Base-by-base conservation (phyloP, 2,113 vertebrate species). In the Apistogramma diplotaenia region DNA sequence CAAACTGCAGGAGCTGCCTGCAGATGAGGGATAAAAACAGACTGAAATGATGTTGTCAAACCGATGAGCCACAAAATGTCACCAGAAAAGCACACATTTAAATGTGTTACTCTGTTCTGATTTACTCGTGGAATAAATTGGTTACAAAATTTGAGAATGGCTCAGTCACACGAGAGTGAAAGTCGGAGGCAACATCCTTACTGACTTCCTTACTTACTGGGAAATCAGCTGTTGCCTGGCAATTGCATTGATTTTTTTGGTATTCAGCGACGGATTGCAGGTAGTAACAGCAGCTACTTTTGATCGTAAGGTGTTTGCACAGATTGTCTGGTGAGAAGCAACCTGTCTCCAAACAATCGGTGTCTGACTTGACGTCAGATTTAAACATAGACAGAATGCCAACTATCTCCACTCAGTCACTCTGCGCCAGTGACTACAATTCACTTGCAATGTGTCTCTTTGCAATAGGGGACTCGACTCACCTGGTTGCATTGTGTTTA, bases 1-100 rank as follows among this genome's bases (percentile, higher is more conserved):
- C 78, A 76, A 61, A 35, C 37, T 79, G 57, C 25, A 81, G 54
- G 49, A 73, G 81, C 78, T 35, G 78, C 8, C 35, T 54, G 40
- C 33, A 51, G 19, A 43, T 21, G 60, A 62, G 3, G 25, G 40
- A 74, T 77, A 74, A 82, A 79, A 71, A 18, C 78, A 40, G 33
- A 18, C 10, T 81, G 11, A 78, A 58, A 79, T 8, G 49, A 11
- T 76, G 56, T 25, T 56, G 79, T 80, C 53, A 67, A 54, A 70
- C 10, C 4, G 49, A 58, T 19, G 1, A 54, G 23, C 33, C 15
- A 10, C 23, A 31, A 78, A 58, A 74, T 54, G 31, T 12, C 8
- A 33, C 8, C 2, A 3, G 37, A 40, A 21, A 56, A 18, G 6
- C 8, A 54, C 21, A 80, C 25, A 67, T 37, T 77, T 19, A 11